A percentile compares a stretch with the other conserved stretches of the same genome.
Evolutionary conservation across 2,888 invertebrate species (phyloP).

Genomic region (Cerastis leucographa): DNA sequence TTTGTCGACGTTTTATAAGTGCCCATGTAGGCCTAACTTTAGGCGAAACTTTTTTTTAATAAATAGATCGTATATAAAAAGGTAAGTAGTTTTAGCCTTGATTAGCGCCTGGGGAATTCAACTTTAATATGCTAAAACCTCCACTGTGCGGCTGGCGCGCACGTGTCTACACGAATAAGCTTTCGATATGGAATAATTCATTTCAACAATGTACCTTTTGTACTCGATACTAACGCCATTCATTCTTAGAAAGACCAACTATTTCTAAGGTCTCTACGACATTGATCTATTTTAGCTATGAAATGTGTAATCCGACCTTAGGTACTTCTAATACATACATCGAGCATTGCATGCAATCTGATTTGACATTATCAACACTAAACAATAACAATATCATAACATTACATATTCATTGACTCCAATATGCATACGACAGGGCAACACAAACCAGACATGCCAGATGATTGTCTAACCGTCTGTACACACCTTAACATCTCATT

Average conservation of each 20-base stretch:
- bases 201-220: neutral
- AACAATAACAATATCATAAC: conserved; percentile 9
- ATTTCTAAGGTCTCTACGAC: neutral
- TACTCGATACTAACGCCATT: neutral
- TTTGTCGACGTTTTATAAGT: too few species aligned
- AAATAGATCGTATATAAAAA: too few species aligned
- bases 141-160: too few species aligned
- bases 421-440: conserved; percentile 15
- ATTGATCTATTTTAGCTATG: neutral
- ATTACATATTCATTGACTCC: conserved; percentile 26
- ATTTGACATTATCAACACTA: neutral
- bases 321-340: neutral
- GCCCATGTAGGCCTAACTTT: too few species aligned
- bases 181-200: neutral
- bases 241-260: neutral
- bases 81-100: too few species aligned
- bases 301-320: neutral
- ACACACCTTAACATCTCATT: conserved; percentile 55
- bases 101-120: too few species aligned
- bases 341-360: neutral
- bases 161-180: neutral
- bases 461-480: conserved; percentile 38
- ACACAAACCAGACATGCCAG: conserved; percentile 18
- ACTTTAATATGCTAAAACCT: too few species aligned
- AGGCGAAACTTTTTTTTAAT: too few species aligned